phyloP scores from a whole-genome alignment of 35 echinoderm and acorn worm species.

The Amphiura filiformis region DNA sequence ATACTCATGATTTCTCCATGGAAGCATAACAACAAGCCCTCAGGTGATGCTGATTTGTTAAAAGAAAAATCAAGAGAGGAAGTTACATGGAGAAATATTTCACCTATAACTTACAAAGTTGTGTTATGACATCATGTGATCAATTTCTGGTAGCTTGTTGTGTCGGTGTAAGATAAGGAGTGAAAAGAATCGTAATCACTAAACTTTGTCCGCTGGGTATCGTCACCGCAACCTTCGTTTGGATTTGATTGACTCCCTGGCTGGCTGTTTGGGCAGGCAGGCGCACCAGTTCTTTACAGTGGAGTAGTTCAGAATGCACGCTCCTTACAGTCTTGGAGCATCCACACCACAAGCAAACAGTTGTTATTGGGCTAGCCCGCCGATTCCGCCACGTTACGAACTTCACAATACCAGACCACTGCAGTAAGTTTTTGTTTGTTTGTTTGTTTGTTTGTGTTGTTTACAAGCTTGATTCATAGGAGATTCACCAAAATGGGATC shows the following conservation, averaged over 20 bases:
- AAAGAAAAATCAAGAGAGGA: background rate
- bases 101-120: background rate
- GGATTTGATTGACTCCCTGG: no score
- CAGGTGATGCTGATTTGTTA: background rate
- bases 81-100: background rate
- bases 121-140: background rate
- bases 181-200: background rate
- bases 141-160: background rate
- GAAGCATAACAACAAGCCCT: background rate
- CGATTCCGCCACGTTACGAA: background rate
- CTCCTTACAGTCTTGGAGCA: background rate
- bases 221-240: background rate
- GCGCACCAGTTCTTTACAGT: no score
- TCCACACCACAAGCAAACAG: background rate
- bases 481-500: no score
- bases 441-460: no score
- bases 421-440: no score
- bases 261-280: no score
- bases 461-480: no score
- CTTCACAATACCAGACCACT: background rate
- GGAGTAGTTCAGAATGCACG: background rate
- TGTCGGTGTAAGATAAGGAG: background rate
- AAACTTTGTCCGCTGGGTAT: background rate
- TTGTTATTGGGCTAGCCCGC: background rate
- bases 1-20: background rate